These are phyloP conservation scores for Kryptopterus vitreolus DNA, from an alignment of 2,797 vertebrate genomes.

Conservation along the genomic window DNA sequence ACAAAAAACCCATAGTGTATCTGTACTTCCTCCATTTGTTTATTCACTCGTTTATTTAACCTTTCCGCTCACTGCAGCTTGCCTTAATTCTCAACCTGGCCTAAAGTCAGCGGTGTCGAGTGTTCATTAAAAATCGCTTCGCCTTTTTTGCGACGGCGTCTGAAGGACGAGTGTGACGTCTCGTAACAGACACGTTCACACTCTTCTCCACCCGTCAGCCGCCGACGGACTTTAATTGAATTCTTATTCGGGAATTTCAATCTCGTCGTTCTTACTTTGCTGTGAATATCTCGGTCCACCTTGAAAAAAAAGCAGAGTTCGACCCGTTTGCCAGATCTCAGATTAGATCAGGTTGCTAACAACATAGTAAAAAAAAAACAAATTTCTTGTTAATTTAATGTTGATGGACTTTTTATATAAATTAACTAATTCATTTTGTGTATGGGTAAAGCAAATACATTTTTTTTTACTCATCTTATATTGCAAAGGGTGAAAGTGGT, in stretches of 20 bases:
- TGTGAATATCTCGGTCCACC: neutral
- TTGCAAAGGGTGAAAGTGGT: too few species aligned
- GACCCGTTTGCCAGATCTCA: neutral
- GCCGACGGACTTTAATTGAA: slow-evolving; percentile 7
- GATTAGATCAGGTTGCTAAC: neutral
- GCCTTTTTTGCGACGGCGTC: slow-evolving; percentile 60
- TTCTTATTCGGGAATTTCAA: neutral
- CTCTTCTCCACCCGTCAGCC: slow-evolving; percentile 66
- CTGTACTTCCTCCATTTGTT: too few species aligned
- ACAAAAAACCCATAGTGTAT: neutral
- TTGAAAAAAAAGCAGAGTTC: neutral
- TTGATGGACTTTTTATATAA: too few species aligned
- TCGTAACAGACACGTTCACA: slow-evolving; percentile 34
- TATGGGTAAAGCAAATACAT: too few species aligned
- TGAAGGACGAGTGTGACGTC: slow-evolving; percentile 58
- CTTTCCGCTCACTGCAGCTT: slow-evolving; percentile 27
- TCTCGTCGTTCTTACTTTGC: neutral
- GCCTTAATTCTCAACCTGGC: slow-evolving; percentile 33
- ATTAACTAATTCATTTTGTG: too few species aligned
- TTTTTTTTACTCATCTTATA: too few species aligned
- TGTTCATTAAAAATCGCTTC: slow-evolving; percentile 61
- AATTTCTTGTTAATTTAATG: too few species aligned
- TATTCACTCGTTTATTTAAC: too few species aligned
- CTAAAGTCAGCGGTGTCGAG: slow-evolving; percentile 53
- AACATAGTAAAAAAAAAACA: too few species aligned